A percentile compares a stretch with the other conserved stretches of the same genome.
These are phyloP conservation scores for Pocillopora grandis DNA, from an alignment of 92 coral and sea anemone genomes.

Conservation along the genomic window DNA sequence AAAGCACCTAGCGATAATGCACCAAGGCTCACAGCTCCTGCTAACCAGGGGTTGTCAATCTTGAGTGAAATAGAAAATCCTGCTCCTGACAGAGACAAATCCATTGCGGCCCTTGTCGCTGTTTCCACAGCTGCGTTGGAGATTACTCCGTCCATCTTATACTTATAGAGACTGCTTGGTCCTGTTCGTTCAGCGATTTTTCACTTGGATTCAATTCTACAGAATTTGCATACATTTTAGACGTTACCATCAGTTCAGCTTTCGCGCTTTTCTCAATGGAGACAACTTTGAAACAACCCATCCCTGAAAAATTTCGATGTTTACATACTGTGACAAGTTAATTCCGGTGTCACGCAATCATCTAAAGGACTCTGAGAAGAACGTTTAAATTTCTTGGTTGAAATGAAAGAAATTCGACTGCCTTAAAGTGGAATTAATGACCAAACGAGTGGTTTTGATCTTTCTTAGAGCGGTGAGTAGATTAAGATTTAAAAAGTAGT, in stretches of 20 bases:
- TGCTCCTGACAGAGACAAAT: constrained; percentile 21
- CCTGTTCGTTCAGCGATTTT: too few relatives aligned
- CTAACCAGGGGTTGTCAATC: constrained; percentile 41
- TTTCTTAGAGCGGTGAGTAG: too few relatives aligned
- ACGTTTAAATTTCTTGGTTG: background rate
- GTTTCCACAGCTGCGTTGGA: constrained; percentile 26
- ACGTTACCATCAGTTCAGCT: too few relatives aligned
- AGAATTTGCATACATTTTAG: too few relatives aligned
- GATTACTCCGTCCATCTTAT: constrained; percentile 21
- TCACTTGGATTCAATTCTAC: too few relatives aligned
- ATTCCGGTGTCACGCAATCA: background rate
- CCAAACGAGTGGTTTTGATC: too few relatives aligned
- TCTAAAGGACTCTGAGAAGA: too few relatives aligned
- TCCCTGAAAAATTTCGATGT: background rate
- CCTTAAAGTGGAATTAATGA: too few relatives aligned
- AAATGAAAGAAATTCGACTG: background rate
- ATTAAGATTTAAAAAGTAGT: too few relatives aligned
- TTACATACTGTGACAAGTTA: background rate
- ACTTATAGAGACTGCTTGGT: background rate
- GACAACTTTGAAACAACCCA: background rate
- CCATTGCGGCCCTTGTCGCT: constrained; percentile 25
- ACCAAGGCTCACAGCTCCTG: constrained; percentile 38
- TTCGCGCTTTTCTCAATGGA: too few relatives aligned
- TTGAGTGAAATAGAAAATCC: constrained; percentile 26
- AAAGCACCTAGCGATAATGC: constrained; percentile 42